Conservation (phyloP, 1,140 invertebrate genomes). For the Chlorops oryzae region DNA sequence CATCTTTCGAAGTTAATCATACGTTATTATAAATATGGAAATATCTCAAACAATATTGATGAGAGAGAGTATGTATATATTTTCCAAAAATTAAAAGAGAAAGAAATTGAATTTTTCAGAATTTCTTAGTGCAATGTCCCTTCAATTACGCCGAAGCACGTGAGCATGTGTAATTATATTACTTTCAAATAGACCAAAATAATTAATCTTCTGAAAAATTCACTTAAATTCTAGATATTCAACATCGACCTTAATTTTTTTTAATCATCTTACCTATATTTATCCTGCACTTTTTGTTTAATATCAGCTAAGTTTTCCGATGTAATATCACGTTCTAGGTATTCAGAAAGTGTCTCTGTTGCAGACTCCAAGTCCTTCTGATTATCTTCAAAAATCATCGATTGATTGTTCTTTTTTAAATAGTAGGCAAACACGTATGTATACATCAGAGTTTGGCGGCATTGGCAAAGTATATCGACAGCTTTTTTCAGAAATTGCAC, state of each 20-base stretch:
- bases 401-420: slow-evolving; percentile 96
- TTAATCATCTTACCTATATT: slow-evolving; percentile 89
- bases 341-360: slow-evolving; percentile 94
- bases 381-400: slow-evolving; percentile 98
- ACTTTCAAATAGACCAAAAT: no score
- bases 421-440: slow-evolving; percentile 99
- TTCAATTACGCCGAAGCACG: no score
- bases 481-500: slow-evolving; percentile 97
- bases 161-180: no score
- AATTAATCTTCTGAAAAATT: no score
- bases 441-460: slow-evolving; percentile 97
- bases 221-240: no score
- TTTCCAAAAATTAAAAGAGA: no score
- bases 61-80: no score
- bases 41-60: no score
- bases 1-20: no score
- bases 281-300: slow-evolving; percentile 99
- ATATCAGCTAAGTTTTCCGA: slow-evolving; percentile 96
- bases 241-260: background rate
- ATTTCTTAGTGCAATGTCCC: no score
- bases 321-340: slow-evolving; percentile 96
- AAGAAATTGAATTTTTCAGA: no score
- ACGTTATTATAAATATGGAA: no score
- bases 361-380: slow-evolving; percentile 96
- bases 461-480: slow-evolving; percentile 95